These are phyloP conservation scores for Temnothorax unifasciatus DNA, from an alignment of 2,888 invertebrate genomes.

Conservation along the genomic window DNA sequence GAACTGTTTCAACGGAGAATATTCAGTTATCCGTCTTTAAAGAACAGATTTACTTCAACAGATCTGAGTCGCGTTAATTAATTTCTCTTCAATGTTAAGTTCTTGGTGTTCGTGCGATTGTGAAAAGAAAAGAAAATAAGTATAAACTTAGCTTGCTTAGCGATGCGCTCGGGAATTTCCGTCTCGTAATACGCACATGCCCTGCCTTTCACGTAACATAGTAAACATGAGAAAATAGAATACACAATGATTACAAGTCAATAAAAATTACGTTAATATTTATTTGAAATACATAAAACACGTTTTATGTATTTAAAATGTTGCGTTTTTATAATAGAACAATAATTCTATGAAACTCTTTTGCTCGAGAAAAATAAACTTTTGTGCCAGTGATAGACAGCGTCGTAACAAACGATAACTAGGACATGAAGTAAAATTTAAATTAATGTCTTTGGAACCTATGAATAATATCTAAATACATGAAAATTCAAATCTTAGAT, in stretches of 20 bases:
- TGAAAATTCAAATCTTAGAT: neutral
- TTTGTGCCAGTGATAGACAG: neutral
- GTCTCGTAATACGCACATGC: neutral
- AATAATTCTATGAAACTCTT: neutral
- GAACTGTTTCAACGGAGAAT: neutral
- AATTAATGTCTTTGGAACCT: neutral
- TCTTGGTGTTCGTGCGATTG: neutral
- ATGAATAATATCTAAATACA: neutral
- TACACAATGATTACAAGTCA: slow-evolving; percentile 1
- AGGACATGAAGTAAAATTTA: neutral
- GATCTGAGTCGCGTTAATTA: neutral
- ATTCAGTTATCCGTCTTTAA: neutral
- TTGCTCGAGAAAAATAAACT: neutral
- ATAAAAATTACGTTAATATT: neutral
- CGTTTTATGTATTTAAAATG: neutral
- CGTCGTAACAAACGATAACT: neutral
- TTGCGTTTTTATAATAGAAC: neutral
- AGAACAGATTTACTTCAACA: neutral
- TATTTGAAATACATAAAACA: neutral
- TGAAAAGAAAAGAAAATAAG: neutral
- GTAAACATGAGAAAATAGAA: too few species aligned
- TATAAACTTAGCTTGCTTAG: neutral
- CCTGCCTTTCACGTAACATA: neutral
- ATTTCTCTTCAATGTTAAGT: neutral
- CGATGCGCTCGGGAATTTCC: neutral